These are phyloP conservation scores for Oxytorus armatus DNA, from an alignment of 2,888 invertebrate genomes.

Conservation along the genomic window DNA sequence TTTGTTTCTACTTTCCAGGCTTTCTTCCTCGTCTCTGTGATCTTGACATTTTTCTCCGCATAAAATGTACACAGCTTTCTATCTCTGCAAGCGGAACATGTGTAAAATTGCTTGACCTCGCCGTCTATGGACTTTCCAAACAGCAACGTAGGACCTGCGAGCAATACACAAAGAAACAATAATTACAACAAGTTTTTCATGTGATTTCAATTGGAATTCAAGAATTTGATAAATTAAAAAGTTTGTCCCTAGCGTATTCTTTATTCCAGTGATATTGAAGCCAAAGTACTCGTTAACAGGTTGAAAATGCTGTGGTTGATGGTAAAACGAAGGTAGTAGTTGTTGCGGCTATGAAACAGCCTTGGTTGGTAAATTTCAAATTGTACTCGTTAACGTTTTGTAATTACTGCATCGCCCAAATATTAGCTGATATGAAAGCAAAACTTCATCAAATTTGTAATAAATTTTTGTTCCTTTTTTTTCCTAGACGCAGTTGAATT, in stretches of 20 bases:
- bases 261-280: no score
- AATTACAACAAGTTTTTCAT: neutral
- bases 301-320: no score
- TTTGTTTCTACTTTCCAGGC: slow-evolving; percentile 86
- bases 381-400: no score
- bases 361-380: no score
- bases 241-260: no score
- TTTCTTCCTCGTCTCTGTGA: slow-evolving; percentile 80
- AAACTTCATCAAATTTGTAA: no score
- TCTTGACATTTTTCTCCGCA: slow-evolving; percentile 85
- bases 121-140: slow-evolving; percentile 86
- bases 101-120: slow-evolving; percentile 88
- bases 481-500: neutral
- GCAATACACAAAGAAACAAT: neutral
- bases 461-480: neutral
- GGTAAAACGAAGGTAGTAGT: no score
- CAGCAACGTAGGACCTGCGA: slow-evolving; percentile 87
- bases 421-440: no score
- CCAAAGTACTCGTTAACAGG: no score
- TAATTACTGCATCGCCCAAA: no score
- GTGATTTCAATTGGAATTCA: neutral
- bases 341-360: no score
- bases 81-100: slow-evolving; percentile 94
- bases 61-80: slow-evolving; percentile 91
- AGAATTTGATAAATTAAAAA: slow-evolving; percentile 24